Evolutionary conservation across 2,113 vertebrate species (phyloP).

Genomic region (Apodemus sylvaticus): DNA sequence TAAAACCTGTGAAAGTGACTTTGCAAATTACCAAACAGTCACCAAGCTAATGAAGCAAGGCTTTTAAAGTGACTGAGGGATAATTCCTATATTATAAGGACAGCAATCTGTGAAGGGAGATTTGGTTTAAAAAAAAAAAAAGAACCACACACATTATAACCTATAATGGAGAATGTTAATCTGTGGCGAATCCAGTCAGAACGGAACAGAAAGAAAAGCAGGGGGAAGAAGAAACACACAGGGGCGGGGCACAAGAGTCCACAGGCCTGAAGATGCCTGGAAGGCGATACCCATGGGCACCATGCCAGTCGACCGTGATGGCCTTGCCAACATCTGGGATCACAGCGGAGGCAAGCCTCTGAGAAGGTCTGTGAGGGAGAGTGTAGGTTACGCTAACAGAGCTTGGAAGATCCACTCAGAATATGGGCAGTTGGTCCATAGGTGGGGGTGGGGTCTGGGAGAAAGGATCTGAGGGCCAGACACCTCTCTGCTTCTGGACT

Average conservation of each 20-base stretch:
- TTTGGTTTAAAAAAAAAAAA: conserved; percentile 48
- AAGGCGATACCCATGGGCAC: neutral
- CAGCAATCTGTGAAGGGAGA: conserved; percentile 79
- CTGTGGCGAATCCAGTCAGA: conserved; percentile 68
- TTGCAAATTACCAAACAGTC: conserved; percentile 82
- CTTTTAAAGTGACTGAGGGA: conserved; percentile 80
- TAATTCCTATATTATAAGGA: conserved; percentile 77
- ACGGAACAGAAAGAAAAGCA: conserved; percentile 18
- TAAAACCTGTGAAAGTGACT: conserved; percentile 84
- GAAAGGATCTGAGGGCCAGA: too few relatives aligned
- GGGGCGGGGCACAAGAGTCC: neutral
- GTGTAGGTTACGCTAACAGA: neutral
- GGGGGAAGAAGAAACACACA: neutral
- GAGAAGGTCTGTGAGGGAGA: neutral
- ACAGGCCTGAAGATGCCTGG: fast-evolving
- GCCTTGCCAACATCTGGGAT: neutral
- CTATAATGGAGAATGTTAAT: conserved; percentile 77
- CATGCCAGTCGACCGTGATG: neutral
- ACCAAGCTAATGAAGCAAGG: conserved; percentile 81
- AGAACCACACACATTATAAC: conserved; percentile 61
- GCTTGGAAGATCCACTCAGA: neutral
- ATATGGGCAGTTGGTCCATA: neutral
- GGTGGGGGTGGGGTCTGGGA: neutral
- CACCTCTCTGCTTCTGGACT: neutral
- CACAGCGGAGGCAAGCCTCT: neutral